Evolutionary conservation across 1,140 invertebrate species (phyloP).

Genomic region (Piezodorus guildinii): DNA sequence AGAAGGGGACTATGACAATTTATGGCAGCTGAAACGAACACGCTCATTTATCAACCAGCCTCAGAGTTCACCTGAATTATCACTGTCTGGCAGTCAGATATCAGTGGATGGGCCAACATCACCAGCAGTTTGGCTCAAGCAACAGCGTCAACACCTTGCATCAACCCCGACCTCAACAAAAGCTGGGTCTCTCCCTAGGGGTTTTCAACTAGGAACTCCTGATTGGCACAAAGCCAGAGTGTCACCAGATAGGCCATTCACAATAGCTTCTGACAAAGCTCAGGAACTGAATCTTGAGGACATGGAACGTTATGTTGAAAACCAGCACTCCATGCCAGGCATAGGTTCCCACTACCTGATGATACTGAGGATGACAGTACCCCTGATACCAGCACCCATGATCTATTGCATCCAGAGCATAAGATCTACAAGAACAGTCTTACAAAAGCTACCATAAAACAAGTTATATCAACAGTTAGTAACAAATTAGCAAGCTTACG

Average conservation of each 20-base stretch:
- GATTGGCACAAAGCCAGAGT: slow-evolving; percentile 36
- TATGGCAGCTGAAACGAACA: slow-evolving; percentile 31
- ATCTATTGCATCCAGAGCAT: slow-evolving; percentile 56
- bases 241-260: slow-evolving; percentile 47
- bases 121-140: slow-evolving; percentile 48
- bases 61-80: slow-evolving; percentile 19
- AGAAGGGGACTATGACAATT: slow-evolving; percentile 39
- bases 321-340: slow-evolving; percentile 37
- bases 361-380: slow-evolving; percentile 40
- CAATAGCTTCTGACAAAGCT: slow-evolving; percentile 56
- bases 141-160: slow-evolving; percentile 41
- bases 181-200: slow-evolving; percentile 63
- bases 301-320: slow-evolving; percentile 43
- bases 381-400: slow-evolving; percentile 39
- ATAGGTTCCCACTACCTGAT: slow-evolving; percentile 29
- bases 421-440: slow-evolving; percentile 48
- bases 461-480: slow-evolving; percentile 36
- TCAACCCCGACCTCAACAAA: slow-evolving; percentile 41
- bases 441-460: slow-evolving; percentile 36
- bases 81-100: slow-evolving; percentile 22
- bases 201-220: slow-evolving; percentile 48
- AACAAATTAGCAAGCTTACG: slow-evolving; percentile 31
- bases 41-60: slow-evolving; percentile 28
- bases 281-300: slow-evolving; percentile 41
- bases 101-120: slow-evolving; percentile 39